phyloP scores from a whole-genome alignment of 2,113 vertebrate genomes.

The Arenaria interpres region DNA sequence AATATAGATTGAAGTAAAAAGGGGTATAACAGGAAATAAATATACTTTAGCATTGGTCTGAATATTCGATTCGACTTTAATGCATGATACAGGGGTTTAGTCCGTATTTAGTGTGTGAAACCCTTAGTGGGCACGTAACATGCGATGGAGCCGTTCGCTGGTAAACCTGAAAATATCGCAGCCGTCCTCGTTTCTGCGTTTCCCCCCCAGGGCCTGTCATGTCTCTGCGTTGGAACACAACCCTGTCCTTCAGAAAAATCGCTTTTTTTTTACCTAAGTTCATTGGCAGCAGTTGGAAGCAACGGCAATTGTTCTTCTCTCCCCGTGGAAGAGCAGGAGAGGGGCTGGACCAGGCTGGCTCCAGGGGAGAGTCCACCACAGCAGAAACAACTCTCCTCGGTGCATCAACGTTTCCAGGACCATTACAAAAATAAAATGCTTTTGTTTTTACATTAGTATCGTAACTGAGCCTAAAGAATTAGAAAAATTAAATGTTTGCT shows the following conservation, averaged over 20 bases:
- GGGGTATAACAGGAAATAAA: background rate
- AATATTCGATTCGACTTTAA: background rate
- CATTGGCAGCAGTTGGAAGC: background rate
- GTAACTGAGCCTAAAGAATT: background rate
- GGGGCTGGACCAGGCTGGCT: background rate
- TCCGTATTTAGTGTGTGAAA: fast-evolving
- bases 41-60: background rate
- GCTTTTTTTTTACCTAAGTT: too few relatives aligned
- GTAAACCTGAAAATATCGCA: background rate
- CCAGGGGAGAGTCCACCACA: background rate
- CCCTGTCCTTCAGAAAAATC: background rate
- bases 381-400: background rate
- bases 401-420: background rate
- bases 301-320: fast-evolving
- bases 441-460: slow-evolving; percentile 6
- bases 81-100: background rate
- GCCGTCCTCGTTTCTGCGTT: fast-evolving
- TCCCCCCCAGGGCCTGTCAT: background rate
- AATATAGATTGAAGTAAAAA: background rate
- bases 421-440: slow-evolving; percentile 63
- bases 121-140: background rate
- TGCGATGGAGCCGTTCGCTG: background rate
- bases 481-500: background rate
- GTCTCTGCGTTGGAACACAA: background rate
- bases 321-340: fast-evolving